phyloP scores from a whole-genome alignment of 2,113 vertebrate genomes.

The Neogobius melanostomus region DNA sequence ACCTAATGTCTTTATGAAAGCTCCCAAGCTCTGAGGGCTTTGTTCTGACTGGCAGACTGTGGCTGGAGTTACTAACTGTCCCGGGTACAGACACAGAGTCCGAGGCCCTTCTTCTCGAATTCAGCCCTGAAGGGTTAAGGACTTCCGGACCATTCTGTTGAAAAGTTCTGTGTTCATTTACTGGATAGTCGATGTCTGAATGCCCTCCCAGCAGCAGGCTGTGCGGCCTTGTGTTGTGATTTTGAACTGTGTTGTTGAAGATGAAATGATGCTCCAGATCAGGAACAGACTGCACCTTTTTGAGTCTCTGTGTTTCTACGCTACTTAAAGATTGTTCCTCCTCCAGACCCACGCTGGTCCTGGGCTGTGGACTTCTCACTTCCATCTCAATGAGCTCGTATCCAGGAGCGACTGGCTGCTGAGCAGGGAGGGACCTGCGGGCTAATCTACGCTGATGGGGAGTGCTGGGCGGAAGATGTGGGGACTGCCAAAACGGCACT shows the following conservation, averaged over 20 bases:
- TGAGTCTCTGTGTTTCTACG: slow-evolving; percentile 27
- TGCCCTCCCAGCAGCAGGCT: slow-evolving; percentile 33
- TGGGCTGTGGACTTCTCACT: slow-evolving; percentile 6
- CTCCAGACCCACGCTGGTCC: slow-evolving; percentile 7
- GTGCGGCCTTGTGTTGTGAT: slow-evolving; percentile 19
- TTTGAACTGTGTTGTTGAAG: background rate
- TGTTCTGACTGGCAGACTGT: slow-evolving; percentile 30
- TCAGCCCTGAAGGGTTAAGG: background rate
- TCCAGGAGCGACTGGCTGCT: background rate
- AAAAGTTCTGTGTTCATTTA: slow-evolving; percentile 2
- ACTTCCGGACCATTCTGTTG: slow-evolving; percentile 1
- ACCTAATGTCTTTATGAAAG: slow-evolving; percentile 56
- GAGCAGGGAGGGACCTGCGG: background rate
- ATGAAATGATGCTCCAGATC: background rate
- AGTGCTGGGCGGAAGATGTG: background rate
- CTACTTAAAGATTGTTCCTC: slow-evolving; percentile 21
- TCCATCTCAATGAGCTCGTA: slow-evolving; percentile 52
- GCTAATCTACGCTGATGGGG: background rate
- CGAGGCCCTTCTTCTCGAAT: slow-evolving; percentile 8
- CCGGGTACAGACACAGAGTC: slow-evolving; percentile 23
- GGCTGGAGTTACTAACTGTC: slow-evolving; percentile 18
- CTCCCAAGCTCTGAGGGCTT: slow-evolving; percentile 19
- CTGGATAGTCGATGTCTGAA: slow-evolving; percentile 62
- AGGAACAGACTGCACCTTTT: slow-evolving; percentile 2
- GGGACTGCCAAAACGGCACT: background rate